Evolutionary conservation across 2,888 invertebrate species (phyloP).

Genomic region (Phrixothrix hirtus): DNA sequence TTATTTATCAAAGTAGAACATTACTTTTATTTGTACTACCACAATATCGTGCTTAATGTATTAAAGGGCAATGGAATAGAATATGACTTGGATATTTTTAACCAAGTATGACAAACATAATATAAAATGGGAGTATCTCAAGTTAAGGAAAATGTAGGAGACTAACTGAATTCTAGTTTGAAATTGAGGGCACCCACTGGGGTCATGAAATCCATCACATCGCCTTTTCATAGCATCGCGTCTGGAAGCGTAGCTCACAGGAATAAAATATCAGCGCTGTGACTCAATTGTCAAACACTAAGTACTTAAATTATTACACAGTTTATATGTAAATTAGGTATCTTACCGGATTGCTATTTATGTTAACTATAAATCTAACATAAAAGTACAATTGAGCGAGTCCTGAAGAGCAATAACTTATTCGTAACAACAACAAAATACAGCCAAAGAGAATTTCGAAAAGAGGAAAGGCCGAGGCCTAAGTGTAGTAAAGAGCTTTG

Average conservation of each 20-base stretch:
- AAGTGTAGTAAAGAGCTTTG: conserved; percentile 37
- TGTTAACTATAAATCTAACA: conserved; percentile 34
- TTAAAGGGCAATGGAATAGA: too few relatives aligned
- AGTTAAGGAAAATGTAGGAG: conserved; percentile 25
- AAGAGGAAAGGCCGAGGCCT: conserved; percentile 33
- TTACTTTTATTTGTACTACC: too few relatives aligned
- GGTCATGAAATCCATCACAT: conserved; percentile 55
- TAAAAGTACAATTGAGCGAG: conserved; percentile 28
- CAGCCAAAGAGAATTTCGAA: conserved; percentile 32
- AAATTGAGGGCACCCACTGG: conserved; percentile 54
- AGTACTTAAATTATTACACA: conserved; percentile 48
- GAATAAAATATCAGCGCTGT: conserved; percentile 48
- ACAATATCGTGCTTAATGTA: too few relatives aligned
- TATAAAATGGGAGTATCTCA: conserved; percentile 14
- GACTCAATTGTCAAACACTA: conserved; percentile 41
- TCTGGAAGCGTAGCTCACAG: conserved; percentile 38
- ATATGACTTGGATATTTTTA: too few relatives aligned
- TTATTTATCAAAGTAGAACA: too few relatives aligned
- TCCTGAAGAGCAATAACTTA: conserved; percentile 42
- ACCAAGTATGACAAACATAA: conserved; percentile 17
- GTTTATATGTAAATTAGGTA: conserved; percentile 33
- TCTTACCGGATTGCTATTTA: too few relatives aligned
- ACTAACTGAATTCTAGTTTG: conserved; percentile 52
- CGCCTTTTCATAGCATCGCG: conserved; percentile 50
- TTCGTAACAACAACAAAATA: conserved; percentile 33